These are phyloP conservation scores for Bhutanitis thaidina DNA, from an alignment of 2,888 invertebrate genomes.

Conservation along the genomic window DNA sequence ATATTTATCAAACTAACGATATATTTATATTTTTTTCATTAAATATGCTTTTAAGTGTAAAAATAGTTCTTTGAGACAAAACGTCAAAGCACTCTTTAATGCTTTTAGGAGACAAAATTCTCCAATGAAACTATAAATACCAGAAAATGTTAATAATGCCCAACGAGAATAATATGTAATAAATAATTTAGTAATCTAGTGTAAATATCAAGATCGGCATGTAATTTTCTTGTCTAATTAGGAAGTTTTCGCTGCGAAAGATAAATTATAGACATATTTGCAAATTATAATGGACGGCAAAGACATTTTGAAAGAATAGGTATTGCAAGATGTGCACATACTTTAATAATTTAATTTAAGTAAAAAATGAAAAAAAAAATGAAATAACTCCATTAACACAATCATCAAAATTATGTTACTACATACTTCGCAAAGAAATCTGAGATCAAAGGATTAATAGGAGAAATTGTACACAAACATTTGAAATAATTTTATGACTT, in stretches of 20 bases:
- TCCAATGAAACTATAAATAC: slow-evolving; percentile 34
- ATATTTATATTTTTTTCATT: slow-evolving; percentile 59
- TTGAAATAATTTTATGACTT: no score
- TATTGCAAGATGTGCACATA: slow-evolving; percentile 15
- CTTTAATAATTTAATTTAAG: slow-evolving; percentile 8
- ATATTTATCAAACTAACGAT: slow-evolving; percentile 72
- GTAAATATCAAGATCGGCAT: slow-evolving; percentile 40
- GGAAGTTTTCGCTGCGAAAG: slow-evolving; percentile 42
- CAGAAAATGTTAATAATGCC: slow-evolving; percentile 59
- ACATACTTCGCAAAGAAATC: no score
- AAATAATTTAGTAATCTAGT: slow-evolving; percentile 38
- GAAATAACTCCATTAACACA: neutral
- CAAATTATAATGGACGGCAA: slow-evolving; percentile 75
- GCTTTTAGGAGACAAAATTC: slow-evolving; percentile 32
- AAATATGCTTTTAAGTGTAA: slow-evolving; percentile 69
- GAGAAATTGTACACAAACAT: no score
- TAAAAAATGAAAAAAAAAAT: no score
- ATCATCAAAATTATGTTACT: neutral
- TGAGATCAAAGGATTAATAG: no score
- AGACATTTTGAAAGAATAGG: slow-evolving; percentile 48
- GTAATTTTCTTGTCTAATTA: slow-evolving; percentile 37
- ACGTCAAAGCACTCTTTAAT: slow-evolving; percentile 54
- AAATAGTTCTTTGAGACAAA: slow-evolving; percentile 69
- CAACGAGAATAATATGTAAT: slow-evolving; percentile 41
- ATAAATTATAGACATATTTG: slow-evolving; percentile 40